These are phyloP conservation scores for Tipula unca DNA, from an alignment of 2,888 invertebrate species.

Conservation along the genomic window DNA sequence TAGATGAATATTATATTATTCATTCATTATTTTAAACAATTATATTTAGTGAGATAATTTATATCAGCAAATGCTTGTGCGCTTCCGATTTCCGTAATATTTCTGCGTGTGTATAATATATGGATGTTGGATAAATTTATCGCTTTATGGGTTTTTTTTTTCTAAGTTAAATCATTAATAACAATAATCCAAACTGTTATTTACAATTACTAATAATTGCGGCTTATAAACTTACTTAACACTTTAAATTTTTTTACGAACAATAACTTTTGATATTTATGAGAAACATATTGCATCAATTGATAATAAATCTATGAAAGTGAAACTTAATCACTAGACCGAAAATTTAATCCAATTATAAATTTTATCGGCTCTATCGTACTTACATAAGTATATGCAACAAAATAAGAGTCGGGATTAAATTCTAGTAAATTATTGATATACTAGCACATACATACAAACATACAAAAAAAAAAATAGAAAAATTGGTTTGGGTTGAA, in stretches of 20 bases:
- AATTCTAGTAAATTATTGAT: background rate
- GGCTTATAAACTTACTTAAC: background rate
- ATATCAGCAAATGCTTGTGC: background rate
- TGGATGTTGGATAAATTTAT: background rate
- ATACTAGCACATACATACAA: no score
- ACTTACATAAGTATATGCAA: background rate
- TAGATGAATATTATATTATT: background rate
- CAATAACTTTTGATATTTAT: background rate
- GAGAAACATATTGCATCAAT: background rate
- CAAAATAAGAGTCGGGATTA: background rate
- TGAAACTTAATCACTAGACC: background rate
- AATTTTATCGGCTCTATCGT: background rate
- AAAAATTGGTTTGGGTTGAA: background rate
- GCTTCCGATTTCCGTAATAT: background rate
- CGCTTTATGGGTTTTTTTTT: background rate
- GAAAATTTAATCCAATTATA: background rate
- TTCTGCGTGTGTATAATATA: background rate
- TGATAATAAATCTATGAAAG: background rate
- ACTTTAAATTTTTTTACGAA: background rate
- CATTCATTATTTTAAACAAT: background rate
- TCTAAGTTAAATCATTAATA: background rate
- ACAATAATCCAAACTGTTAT: background rate
- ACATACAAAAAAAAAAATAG: background rate
- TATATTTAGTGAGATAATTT: background rate
- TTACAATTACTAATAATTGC: no score